phyloP scores from a whole-genome alignment of 2,113 vertebrate species.

The Nematolebias whitei region DNA sequence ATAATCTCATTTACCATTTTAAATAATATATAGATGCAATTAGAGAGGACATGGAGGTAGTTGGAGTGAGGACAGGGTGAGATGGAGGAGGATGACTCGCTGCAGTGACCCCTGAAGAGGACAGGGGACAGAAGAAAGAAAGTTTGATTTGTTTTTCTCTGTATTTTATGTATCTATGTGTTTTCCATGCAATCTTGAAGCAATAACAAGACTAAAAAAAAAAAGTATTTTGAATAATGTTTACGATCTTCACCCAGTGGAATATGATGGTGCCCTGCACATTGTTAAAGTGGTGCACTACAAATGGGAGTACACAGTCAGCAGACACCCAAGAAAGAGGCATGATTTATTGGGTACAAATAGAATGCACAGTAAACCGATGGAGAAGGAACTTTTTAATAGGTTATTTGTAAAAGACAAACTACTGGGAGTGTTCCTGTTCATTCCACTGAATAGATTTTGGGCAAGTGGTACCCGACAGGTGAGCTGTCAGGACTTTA shows the following conservation, averaged over 20 bases:
- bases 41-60: no score
- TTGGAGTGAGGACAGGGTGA: no score
- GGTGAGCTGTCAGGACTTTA: slow-evolving; percentile 74
- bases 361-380: slow-evolving; percentile 72
- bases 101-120: no score
- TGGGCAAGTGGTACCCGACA: slow-evolving; percentile 52
- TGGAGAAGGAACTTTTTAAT: slow-evolving; percentile 76
- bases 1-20: not conserved
- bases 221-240: slow-evolving; percentile 33
- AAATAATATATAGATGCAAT: no score
- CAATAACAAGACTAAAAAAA: no score
- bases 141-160: no score
- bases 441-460: slow-evolving; percentile 70
- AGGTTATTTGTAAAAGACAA: slow-evolving; percentile 76
- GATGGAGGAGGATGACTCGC: no score
- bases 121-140: no score
- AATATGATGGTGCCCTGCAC: slow-evolving; percentile 29
- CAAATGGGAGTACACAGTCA: slow-evolving; percentile 51
- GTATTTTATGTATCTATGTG: not conserved
- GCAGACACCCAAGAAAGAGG: slow-evolving; percentile 40
- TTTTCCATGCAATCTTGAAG: no score
- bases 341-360: slow-evolving; percentile 74
- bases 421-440: slow-evolving; percentile 71
- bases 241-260: slow-evolving; percentile 14
- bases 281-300: slow-evolving; percentile 33